Percentiles rank a stretch among this genome's conserved stretches.
phyloP scores from a whole-genome alignment of 2,888 invertebrate genomes.

The Drosophila testacea region DNA sequence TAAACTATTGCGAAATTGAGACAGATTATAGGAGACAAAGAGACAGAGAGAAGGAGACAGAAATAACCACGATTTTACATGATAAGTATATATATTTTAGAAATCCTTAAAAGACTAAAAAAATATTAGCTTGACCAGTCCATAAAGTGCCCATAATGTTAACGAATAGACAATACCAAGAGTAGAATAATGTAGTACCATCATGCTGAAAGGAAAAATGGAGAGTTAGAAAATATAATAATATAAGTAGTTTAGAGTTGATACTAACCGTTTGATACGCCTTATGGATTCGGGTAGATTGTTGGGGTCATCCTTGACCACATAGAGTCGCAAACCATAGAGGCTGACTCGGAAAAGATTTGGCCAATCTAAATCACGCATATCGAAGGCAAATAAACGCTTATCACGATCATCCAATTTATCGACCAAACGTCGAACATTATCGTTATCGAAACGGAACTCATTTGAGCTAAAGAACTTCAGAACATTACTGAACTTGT shows the following conservation, averaged over 20 bases:
- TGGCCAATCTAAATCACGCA: conserved; percentile 90
- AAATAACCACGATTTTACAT: conserved; percentile 33
- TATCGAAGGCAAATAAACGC: conserved; percentile 90
- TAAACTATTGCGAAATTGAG: conserved; percentile 55
- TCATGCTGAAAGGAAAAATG: conserved; percentile 66
- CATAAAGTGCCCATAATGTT: conserved; percentile 71
- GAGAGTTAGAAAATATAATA: not conserved
- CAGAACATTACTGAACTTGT: conserved; percentile 92
- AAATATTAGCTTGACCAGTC: conserved; percentile 71
- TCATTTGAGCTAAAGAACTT: conserved; percentile 91
- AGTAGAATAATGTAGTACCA: conserved; percentile 76
- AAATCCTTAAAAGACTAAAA: conserved; percentile 40
- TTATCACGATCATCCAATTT: conserved; percentile 85
- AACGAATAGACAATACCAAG: conserved; percentile 74
- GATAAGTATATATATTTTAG: conserved; percentile 7
- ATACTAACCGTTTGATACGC: conserved; percentile 87
- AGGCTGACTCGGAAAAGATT: conserved; percentile 87
- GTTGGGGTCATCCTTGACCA: conserved; percentile 92
- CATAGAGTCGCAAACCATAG: conserved; percentile 90
- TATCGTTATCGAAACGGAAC: conserved; percentile 90
- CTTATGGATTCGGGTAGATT: conserved; percentile 89
- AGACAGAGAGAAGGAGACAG: conserved; percentile 14
- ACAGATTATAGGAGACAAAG: conserved; percentile 15
- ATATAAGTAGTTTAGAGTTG: not conserved
- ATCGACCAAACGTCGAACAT: conserved; percentile 86